These are phyloP conservation scores for Epirrhoe tristata DNA, from an alignment of 2,888 invertebrate genomes.

Conservation along the genomic window DNA sequence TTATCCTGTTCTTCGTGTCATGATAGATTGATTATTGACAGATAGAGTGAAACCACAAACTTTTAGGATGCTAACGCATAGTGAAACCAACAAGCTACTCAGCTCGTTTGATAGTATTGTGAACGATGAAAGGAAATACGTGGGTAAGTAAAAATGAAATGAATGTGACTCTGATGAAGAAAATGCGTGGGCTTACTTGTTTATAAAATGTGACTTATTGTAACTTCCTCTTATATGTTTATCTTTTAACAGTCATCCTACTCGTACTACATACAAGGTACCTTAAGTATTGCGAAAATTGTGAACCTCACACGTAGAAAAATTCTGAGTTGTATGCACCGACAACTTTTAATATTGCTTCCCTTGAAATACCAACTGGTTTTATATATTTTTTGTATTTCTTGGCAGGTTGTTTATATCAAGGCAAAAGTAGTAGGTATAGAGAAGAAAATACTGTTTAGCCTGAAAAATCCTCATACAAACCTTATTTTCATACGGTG, in stretches of 20 bases:
- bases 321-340: conserved; percentile 40
- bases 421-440: background rate
- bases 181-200: background rate
- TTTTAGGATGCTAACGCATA: no score
- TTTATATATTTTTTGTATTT: background rate
- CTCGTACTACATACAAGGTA: no score
- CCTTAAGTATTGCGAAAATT: no score
- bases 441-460: no score
- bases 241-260: no score
- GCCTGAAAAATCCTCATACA: no score
- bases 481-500: no score
- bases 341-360: conserved; percentile 23
- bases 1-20: no score
- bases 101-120: conserved; percentile 12
- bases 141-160: conserved; percentile 23
- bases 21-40: no score
- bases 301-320: conserved; percentile 44
- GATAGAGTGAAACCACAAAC: no score
- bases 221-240: no score
- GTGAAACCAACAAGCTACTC: no score
- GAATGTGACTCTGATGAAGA: background rate
- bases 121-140: conserved; percentile 24
- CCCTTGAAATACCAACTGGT: background rate
- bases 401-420: background rate
- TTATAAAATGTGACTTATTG: background rate